Evolutionary conservation across 2,888 invertebrate genomes (phyloP), one percentile per base, ranked within the genome.

Genomic region (Campoplex capitator): DNA sequence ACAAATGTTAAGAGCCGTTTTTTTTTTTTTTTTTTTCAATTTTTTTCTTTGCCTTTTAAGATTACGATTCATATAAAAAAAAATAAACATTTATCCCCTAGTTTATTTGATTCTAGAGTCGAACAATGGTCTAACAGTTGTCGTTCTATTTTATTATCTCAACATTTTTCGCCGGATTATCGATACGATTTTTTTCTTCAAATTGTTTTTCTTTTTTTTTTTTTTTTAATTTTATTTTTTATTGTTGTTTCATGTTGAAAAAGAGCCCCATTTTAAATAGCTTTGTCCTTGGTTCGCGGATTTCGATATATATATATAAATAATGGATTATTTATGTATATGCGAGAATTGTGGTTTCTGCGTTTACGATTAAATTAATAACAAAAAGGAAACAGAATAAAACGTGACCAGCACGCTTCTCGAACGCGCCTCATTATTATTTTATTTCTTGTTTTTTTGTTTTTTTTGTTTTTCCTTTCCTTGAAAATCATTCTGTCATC

Each of bases 361-460:
- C 73, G 54, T 48, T 62, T 76, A 71, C 82, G 54, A 74, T 56
- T n/a, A 38, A 56, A 62, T 62, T 16, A n/a, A 38, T 38, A 56
- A 54, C 23, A 79, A 75, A 45, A 54, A 84, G 71, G 65, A 83
- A 65, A 88, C 84, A 80, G 75, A 83, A 65, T 23, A 77, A 32
- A 89, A 90, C 90, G 90, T 89, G 91, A 42, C 91, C 91, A 91
- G 91, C 91, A 91, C 90, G 91, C 89, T 88, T 88, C 32, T 83
- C 83, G 82, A 83, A 85, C 80, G 77, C 77, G 56, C 77, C 11
- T 74, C 45, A 38, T 56, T 35, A 56, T 58, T 35, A 42, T 45
- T 75, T 58, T 58, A 32, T 62, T 28, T 56, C 45, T 71, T 56
- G 70, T 68, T 48, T 71, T 78, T 54, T 42, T 71, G 48, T 62